Conservation (phyloP, 1,140 invertebrate genomes). For the Heliconius hermathena region DNA sequence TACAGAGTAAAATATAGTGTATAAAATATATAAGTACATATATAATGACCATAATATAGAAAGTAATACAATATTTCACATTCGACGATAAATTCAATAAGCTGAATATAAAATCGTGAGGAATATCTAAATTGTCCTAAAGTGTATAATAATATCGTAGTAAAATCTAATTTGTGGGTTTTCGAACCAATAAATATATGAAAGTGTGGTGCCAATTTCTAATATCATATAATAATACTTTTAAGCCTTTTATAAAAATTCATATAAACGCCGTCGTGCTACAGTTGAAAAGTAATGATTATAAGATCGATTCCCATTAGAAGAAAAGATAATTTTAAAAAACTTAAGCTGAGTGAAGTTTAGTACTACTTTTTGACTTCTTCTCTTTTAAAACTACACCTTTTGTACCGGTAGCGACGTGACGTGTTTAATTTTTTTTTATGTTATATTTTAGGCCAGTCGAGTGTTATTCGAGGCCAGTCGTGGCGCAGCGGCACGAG, state of each 20-base stretch:
- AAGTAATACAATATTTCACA: background rate
- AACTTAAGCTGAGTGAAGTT: too few species aligned
- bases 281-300: background rate
- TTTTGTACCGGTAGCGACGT: too few species aligned
- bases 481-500: too few species aligned
- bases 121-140: conserved; percentile 2
- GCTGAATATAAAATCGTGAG: background rate
- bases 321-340: too few species aligned
- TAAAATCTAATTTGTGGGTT: conserved; percentile 2
- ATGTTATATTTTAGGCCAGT: too few species aligned
- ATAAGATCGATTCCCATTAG: too few species aligned
- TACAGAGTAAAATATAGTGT: background rate
- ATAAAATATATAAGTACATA: too few species aligned
- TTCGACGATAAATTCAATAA: background rate
- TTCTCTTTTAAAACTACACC: too few species aligned
- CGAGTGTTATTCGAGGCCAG: too few species aligned
- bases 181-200: background rate
- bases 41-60: background rate
- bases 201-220: background rate
- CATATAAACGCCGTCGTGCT: background rate
- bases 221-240: background rate
- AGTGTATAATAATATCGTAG: background rate
- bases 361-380: too few species aligned
- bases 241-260: background rate
- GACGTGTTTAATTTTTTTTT: too few species aligned